Evolutionary conservation across 2,113 vertebrate genomes (phyloP), one percentile per base, ranked within the genome.

Genomic region (Pithys albifrons): DNA sequence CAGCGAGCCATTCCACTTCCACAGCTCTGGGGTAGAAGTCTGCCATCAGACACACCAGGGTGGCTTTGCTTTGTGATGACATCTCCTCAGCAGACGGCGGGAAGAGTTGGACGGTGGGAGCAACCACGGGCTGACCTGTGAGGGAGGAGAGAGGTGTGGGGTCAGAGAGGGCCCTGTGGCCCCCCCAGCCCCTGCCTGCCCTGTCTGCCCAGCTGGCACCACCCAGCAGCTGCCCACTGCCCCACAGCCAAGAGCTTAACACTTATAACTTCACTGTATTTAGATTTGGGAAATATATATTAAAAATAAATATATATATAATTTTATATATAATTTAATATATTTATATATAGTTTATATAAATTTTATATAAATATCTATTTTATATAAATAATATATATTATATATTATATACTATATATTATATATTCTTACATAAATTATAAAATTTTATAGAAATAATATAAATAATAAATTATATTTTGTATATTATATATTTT

Each of bases 51-150:
- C 98, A 98, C 90, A 97, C 86, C 69, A 98, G 8, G 22, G 97
- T 97, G 93, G 91, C 96, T 37, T 24, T 92, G 54, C 0, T 12
- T 3, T 39, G 5, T 0, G 13, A 0, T 1, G 23, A 1, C 2
- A 95, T 1, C 76, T 96, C 67, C 0, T 93, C 18, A 0, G 1
- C 0, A 9, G 97, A 87, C 0, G 95, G 95, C 0, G 80, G 62
- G 43, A 93, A 97, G 48, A 96, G 6, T 23, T 35, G 1, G 10
- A 96, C 9, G 0, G 11, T 46, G 16, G 97, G 97, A 11, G 27
- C 0, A 0, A 0, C 12, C 4, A 1, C 3, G 27, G 64, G 19
- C 52, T 75, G 77, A 2, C n/a, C 92, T 94, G 85, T 0, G 1
- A 66, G 61, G 41, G 8, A 52, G 3, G 6, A 85, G 20, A 52